Conservation (phyloP, 2,113 vertebrate genomes). For the Tauraco erythrolophus region DNA sequence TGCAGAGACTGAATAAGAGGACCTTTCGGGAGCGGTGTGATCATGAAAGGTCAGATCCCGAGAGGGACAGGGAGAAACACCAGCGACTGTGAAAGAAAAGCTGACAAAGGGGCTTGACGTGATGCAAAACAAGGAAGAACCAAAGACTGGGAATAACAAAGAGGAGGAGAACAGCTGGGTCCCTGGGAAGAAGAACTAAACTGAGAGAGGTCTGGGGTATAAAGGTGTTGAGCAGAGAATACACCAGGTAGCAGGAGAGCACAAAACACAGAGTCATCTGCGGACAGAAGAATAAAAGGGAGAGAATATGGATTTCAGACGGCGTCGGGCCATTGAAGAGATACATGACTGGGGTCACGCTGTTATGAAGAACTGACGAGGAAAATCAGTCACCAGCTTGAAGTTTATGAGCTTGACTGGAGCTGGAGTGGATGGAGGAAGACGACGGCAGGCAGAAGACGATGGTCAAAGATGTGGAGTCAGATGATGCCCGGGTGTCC, state of each 20-base stretch:
- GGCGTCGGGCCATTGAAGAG: background rate
- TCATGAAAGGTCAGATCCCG: background rate
- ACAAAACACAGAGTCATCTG: background rate
- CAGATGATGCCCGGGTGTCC: background rate
- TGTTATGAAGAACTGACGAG: background rate
- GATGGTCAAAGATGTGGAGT: fast-evolving
- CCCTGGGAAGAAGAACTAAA: background rate
- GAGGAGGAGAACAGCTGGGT: constrained; percentile 20
- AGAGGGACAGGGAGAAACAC: background rate
- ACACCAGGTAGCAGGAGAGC: background rate
- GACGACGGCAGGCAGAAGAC: fast-evolving
- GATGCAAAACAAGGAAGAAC: background rate
- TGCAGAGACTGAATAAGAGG: background rate
- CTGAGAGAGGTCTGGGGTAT: background rate
- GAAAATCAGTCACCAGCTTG: constrained; percentile 4
- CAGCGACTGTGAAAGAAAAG: background rate
- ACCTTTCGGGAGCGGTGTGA: background rate
- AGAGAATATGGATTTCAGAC: background rate
- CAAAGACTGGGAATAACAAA: constrained; percentile 32
- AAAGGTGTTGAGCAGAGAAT: background rate
- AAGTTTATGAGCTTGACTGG: background rate
- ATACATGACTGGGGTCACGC: background rate
- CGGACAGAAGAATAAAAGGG: background rate
- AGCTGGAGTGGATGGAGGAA: background rate
- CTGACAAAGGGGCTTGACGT: background rate